Percentiles rank a stretch among this genome's conserved stretches.
Conservation (phyloP, 1,140 invertebrate genomes). For the Drosophila pachea region DNA sequence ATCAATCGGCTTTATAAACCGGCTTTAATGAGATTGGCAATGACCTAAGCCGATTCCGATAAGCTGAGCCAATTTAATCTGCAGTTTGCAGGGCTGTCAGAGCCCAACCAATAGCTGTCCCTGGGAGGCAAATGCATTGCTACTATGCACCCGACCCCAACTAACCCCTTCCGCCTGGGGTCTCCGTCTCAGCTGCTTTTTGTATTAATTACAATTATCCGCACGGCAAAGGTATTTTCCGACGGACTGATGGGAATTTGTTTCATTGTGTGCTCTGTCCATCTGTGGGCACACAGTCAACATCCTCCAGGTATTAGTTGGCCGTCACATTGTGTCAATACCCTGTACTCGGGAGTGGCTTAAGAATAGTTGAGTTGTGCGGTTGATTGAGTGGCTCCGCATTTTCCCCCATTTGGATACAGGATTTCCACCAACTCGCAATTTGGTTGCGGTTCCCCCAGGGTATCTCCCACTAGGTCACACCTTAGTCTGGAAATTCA, state of each 20-base stretch:
- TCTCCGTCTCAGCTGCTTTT: constrained; percentile 47
- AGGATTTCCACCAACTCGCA: no score
- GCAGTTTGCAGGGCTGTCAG: no score
- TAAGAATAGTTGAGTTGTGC: neutral
- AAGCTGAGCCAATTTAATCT: no score
- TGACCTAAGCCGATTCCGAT: no score
- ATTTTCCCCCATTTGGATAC: no score
- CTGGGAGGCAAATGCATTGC: no score
- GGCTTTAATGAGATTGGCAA: no score
- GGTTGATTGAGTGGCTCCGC: neutral
- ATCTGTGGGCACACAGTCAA: constrained; percentile 38
- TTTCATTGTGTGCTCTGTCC: constrained; percentile 59
- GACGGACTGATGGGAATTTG: constrained; percentile 72
- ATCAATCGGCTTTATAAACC: no score
- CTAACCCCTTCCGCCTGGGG: constrained; percentile 12
- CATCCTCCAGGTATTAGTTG: constrained; percentile 46
- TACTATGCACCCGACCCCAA: no score
- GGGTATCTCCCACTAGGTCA: constrained; percentile 1
- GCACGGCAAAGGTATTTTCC: constrained; percentile 74
- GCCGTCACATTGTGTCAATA: constrained; percentile 23
- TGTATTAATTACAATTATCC: constrained; percentile 78
- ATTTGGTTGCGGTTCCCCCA: neutral
- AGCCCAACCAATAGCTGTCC: no score
- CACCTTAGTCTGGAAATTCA: neutral
- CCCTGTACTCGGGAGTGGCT: neutral